Conservation (phyloP, 2,888 invertebrate genomes). For the Mythimna pallens region DNA sequence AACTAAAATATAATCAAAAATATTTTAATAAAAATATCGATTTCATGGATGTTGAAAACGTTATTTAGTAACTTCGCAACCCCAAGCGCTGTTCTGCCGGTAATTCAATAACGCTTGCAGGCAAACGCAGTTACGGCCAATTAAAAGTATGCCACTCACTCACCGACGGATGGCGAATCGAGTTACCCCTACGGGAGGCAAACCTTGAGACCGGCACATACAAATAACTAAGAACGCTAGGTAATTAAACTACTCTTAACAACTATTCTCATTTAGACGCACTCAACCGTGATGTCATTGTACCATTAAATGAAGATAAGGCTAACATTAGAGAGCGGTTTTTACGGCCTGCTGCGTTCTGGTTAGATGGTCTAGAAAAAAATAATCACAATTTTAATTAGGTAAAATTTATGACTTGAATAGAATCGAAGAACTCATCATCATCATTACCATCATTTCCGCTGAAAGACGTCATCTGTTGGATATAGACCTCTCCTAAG, state of each 20-base stretch:
- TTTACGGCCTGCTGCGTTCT: conserved; percentile 32
- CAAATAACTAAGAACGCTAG: conserved; percentile 81
- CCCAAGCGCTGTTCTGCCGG: conserved; percentile 78
- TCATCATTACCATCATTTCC: not conserved
- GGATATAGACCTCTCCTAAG: no score
- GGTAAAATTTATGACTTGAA: conserved; percentile 6
- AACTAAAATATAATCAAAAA: not conserved
- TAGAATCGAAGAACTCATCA: no score
- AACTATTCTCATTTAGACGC: conserved; percentile 78
- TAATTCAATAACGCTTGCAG: conserved; percentile 89
- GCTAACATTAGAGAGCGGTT: conserved; percentile 22
- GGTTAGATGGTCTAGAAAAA: conserved; percentile 12
- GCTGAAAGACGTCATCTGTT: no score
- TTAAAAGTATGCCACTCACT: conserved; percentile 89
- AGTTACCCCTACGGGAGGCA: conserved; percentile 80
- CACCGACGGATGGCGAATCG: conserved; percentile 82
- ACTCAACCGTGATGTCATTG: conserved; percentile 54
- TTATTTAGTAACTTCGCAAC: conserved; percentile 77
- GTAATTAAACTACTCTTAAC: conserved; percentile 77
- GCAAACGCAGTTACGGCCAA: conserved; percentile 89
- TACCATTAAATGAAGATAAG: conserved; percentile 54
- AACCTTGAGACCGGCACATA: conserved; percentile 81
- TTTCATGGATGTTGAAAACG: conserved; percentile 59
- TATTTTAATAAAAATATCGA: conserved; percentile 37
- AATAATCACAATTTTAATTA: conserved; percentile 16